Percentiles rank a stretch among this genome's conserved stretches.
Evolutionary conservation across 2,113 vertebrate species (phyloP).

Genomic region (Otus sunia): DNA sequence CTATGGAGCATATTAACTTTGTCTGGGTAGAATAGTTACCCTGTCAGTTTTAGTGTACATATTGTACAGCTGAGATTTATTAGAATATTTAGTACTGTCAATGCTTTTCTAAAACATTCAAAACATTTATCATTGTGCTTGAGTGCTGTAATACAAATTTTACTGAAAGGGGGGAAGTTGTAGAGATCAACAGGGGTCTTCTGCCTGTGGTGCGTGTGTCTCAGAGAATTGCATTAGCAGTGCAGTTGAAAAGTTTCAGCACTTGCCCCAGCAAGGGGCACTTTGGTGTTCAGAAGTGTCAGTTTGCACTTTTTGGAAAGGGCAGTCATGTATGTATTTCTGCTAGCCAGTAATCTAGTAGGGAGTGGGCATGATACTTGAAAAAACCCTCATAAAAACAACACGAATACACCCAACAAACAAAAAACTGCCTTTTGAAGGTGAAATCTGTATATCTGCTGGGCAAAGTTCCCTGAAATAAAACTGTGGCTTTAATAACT

Average conservation of each 20-base stretch:
- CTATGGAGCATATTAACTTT: background rate
- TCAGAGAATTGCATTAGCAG: background rate
- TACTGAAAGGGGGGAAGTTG: background rate
- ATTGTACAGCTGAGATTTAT: background rate
- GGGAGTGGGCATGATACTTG: background rate
- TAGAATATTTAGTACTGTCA: background rate
- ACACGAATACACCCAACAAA: background rate
- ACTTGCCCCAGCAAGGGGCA: background rate
- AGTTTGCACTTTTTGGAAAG: background rate
- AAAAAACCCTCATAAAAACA: background rate
- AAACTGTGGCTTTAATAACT: background rate
- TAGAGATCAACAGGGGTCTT: background rate
- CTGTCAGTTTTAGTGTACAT: background rate
- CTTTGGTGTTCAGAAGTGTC: background rate
- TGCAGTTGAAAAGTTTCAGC: background rate
- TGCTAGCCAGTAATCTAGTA: background rate
- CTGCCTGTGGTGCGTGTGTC: background rate
- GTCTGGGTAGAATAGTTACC: background rate
- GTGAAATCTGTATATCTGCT: background rate
- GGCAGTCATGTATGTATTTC: background rate
- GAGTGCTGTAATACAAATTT: background rate
- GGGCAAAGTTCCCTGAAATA: background rate
- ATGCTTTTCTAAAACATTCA: slow-evolving; percentile 6
- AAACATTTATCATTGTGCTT: background rate
- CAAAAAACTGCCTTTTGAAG: background rate